These are phyloP conservation scores for Acronicta psi DNA, from an alignment of 2,888 invertebrate species.

Conservation along the genomic window DNA sequence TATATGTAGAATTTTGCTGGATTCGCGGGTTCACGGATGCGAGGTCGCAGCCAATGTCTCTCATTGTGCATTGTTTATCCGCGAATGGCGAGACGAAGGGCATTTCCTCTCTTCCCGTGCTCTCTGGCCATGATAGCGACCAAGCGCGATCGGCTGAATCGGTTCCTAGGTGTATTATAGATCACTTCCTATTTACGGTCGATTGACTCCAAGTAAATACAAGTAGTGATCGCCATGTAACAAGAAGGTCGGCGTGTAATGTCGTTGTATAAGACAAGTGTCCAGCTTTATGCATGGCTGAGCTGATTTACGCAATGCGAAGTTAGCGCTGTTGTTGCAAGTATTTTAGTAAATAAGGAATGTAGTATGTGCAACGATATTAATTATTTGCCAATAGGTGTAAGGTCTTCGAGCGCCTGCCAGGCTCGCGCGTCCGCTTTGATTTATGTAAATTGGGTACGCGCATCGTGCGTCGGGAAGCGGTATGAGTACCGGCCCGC, in stretches of 20 bases:
- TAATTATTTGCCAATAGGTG: slow-evolving; percentile 68
- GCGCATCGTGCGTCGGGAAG: slow-evolving; percentile 64
- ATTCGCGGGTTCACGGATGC: slow-evolving; percentile 73
- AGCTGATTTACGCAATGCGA: slow-evolving; percentile 38
- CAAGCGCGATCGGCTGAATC: slow-evolving; percentile 65
- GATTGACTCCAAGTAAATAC: slow-evolving; percentile 50
- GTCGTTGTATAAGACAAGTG: slow-evolving; percentile 55
- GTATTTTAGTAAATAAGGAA: slow-evolving; percentile 41
- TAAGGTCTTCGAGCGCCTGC: slow-evolving; percentile 62
- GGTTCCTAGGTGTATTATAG: slow-evolving; percentile 51
- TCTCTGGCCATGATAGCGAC: slow-evolving; percentile 74
- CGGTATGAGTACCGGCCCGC: slow-evolving; percentile 51
- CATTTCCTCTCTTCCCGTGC: slow-evolving; percentile 80
- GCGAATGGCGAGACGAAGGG: slow-evolving; percentile 78
- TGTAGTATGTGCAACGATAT: slow-evolving; percentile 50
- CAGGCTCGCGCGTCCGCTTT: slow-evolving; percentile 62
- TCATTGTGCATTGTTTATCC: slow-evolving; percentile 82
- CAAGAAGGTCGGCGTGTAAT: slow-evolving; percentile 46
- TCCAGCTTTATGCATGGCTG: slow-evolving; percentile 32
- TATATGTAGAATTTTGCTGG: slow-evolving; percentile 27
- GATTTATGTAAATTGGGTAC: slow-evolving; percentile 78
- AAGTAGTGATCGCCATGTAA: slow-evolving; percentile 40
- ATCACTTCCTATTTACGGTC: slow-evolving; percentile 59
- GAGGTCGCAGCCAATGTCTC: slow-evolving; percentile 77
- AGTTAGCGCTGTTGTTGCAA: slow-evolving; percentile 23